phyloP scores from a whole-genome alignment of 2,797 vertebrate genomes.

The Gambelia wislizenii region DNA sequence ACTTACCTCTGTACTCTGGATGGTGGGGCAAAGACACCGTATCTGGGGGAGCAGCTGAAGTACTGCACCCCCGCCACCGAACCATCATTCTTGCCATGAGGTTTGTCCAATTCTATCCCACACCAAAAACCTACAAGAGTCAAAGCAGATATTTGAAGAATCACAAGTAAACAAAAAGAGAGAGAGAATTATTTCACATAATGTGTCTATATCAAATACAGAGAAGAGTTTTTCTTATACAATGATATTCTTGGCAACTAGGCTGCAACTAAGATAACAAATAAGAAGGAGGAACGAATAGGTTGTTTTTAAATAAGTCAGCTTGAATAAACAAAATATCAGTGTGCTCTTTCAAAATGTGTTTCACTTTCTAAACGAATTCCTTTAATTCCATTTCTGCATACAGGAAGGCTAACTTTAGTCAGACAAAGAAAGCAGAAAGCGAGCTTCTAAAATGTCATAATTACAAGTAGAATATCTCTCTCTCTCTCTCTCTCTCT shows the following conservation, averaged over 20 bases:
- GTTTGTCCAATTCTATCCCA: constrained; percentile 94
- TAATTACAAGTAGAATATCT: background rate
- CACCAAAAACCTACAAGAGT: constrained; percentile 88
- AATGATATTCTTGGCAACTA: background rate
- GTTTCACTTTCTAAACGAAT: constrained; percentile 11
- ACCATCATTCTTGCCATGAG: constrained; percentile 95
- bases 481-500: too few relatives aligned
- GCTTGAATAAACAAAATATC: background rate
- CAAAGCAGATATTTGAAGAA: background rate
- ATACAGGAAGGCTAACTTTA: background rate
- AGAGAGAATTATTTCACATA: background rate
- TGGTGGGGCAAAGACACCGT: constrained; percentile 94
- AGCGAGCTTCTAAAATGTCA: background rate
- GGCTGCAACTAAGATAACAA: background rate
- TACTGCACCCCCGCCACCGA: constrained; percentile 93
- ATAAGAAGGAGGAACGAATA: background rate
- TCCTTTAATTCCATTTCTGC: background rate
- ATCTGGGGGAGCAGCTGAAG: constrained; percentile 92
- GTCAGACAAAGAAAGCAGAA: background rate
- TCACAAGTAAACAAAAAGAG: background rate
- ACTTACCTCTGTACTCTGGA: constrained; percentile 94
- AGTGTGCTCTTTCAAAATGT: background rate
- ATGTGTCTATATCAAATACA: background rate
- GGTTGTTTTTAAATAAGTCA: too few relatives aligned
- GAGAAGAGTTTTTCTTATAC: background rate